Percentiles rank a stretch among this genome's conserved stretches.
Evolutionary conservation across 2,888 invertebrate species (phyloP).

Genomic region (Phanerotoma sp.): DNA sequence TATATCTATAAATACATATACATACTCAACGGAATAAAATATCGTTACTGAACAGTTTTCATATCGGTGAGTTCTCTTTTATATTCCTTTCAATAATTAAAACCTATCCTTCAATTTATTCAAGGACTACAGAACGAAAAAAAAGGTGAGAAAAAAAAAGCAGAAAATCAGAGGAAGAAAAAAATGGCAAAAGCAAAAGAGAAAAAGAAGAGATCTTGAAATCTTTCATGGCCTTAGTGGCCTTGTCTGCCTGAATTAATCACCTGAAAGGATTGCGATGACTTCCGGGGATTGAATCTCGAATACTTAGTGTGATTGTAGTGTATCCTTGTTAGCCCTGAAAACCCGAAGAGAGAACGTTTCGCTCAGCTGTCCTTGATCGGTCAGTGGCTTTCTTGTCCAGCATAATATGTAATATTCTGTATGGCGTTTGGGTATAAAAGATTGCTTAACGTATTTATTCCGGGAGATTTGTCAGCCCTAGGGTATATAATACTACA

Average conservation of each 20-base stretch:
- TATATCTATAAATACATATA: too few relatives aligned
- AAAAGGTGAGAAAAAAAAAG: background rate
- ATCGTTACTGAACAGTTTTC: too few relatives aligned
- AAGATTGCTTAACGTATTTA: slow-evolving; percentile 30
- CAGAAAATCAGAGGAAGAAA: background rate
- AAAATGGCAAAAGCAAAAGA: background rate
- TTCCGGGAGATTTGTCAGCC: slow-evolving; percentile 6
- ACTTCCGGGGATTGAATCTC: slow-evolving; percentile 3
- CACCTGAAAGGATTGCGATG: background rate
- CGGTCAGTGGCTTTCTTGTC: slow-evolving; percentile 45
- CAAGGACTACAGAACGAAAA: background rate
- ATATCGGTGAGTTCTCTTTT: too few relatives aligned
- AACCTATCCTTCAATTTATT: slow-evolving; percentile 3
- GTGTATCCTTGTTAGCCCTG: background rate
- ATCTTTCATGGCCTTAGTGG: background rate
- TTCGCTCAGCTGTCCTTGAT: slow-evolving; percentile 43
- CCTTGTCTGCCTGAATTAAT: slow-evolving; percentile 1
- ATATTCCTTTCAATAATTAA: background rate
- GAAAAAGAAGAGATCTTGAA: background rate
- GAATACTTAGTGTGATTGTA: background rate
- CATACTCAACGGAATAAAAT: too few relatives aligned
- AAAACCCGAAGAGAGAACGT: background rate
- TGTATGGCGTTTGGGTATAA: background rate
- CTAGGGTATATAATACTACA: too few relatives aligned
- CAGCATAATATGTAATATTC: background rate